Base-by-base conservation (phyloP, 2,888 invertebrate species). In the Seira musarum region DNA sequence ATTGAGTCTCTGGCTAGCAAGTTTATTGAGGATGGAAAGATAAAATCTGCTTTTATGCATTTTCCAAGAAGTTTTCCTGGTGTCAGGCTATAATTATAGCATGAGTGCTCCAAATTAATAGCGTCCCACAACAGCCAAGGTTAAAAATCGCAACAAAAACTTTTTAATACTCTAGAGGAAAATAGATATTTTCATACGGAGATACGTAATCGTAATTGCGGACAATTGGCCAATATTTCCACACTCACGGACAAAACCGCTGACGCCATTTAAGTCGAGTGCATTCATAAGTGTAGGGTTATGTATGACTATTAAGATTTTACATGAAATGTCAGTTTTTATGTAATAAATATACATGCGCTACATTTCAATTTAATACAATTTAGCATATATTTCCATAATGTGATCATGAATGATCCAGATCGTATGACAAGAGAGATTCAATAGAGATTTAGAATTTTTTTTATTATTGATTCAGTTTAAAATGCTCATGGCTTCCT, bases 301-400 rank as follows among this genome's bases (percentile, higher is more conserved):
- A 53, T 53, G 53, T 13, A 53, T 53, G 53, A 2, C 53, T 53
- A 53, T 53, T 53, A 8, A 53, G n/a, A 30, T 53, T 53, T 53
- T 15, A 53, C 53, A 53, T 13, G 53, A 53, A 53, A 53, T 53
- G 53, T 53, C 53, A 53, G 17, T 53, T 53, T n/a, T 53, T 13
- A n/a, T 15, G 17, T 53, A 17, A 53, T 53, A 53, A 15, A 8
- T 8, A 30, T 30, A 30, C 8, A 30, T 2, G 30, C 30, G n/a
- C n/a, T n/a, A n/a, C n/a, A n/a, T n/a, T n/a, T n/a, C n/a, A n/a
- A n/a, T n/a, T n/a, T n/a, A n/a, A n/a, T n/a, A n/a, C n/a, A n/a
- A n/a, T n/a, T n/a, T n/a, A n/a, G n/a, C n/a, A n/a, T n/a, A n/a
- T n/a, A n/a, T n/a, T n/a, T n/a, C n/a, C n/a, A n/a, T n/a, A n/a